A percentile compares a stretch with the other conserved stretches of the same genome.
Conservation (phyloP, 2,113 vertebrate genomes). For the Donacobius atricapilla region DNA sequence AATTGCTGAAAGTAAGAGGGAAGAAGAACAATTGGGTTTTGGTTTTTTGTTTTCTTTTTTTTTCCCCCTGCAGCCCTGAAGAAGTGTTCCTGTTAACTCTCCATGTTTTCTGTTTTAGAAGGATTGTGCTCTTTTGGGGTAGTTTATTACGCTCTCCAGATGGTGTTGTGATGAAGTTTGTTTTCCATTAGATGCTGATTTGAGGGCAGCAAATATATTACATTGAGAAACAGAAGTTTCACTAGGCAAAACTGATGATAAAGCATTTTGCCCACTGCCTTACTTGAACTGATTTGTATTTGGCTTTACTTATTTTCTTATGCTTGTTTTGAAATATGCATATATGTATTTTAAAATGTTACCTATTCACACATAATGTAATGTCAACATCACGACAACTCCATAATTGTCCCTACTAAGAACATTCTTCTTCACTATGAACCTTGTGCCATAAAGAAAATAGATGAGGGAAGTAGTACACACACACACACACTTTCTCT, state of each 20-base stretch:
- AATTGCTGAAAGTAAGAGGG: not conserved
- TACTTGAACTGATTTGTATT: not conserved
- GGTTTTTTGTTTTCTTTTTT: not conserved
- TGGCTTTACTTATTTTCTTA: not conserved
- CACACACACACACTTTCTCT: not conserved
- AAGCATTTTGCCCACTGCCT: not conserved
- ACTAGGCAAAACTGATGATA: not conserved
- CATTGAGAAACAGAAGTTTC: not conserved
- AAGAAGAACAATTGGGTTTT: not conserved
- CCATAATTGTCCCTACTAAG: not conserved
- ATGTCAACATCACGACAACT: not conserved
- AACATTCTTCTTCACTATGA: not conserved
- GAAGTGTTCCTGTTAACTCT: not conserved
- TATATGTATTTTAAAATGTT: not conserved
- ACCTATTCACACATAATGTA: not conserved
- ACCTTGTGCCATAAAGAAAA: not conserved
- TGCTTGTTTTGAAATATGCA: not conserved
- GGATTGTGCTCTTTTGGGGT: not conserved
- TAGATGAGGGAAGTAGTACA: not conserved
- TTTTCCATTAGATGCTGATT: not conserved
- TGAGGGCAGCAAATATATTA: not conserved
- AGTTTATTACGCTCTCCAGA: not conserved
- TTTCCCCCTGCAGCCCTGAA: not conserved
- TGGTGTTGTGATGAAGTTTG: slow-evolving; percentile 1
- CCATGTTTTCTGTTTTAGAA: not conserved